A percentile compares a stretch with the other conserved stretches of the same genome.
Conservation (phyloP, 1,140 invertebrate genomes). For the Nephila pilipes region DNA sequence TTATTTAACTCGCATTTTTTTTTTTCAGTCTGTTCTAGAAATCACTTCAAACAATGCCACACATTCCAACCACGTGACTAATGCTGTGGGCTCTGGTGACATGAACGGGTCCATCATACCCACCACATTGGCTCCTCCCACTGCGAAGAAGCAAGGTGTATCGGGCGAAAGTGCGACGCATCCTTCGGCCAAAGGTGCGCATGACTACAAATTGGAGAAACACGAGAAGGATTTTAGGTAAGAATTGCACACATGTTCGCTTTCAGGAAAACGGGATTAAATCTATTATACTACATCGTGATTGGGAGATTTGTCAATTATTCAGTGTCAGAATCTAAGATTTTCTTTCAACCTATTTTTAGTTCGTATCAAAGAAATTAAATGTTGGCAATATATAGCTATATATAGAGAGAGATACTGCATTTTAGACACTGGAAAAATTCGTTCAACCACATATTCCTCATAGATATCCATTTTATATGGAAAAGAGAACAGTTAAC, state of each 20-base stretch:
- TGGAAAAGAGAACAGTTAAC: no score
- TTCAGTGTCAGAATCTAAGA: no score
- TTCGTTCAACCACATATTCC: no score
- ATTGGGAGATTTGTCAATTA: no score
- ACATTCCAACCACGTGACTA: background rate
- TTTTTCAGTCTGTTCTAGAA: slow-evolving; percentile 60
- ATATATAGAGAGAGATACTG: no score
- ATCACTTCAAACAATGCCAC: slow-evolving; percentile 36
- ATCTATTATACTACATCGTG: background rate
- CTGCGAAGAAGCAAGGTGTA: slow-evolving; percentile 87
- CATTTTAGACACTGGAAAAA: no score
- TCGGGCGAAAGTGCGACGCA: slow-evolving; percentile 84
- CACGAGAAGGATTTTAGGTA: slow-evolving; percentile 87
- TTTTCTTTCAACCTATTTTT: no score
- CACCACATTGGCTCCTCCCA: slow-evolving; percentile 31
- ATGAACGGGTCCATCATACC: background rate
- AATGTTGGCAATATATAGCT: no score
- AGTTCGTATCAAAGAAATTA: no score
- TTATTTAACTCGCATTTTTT: no score
- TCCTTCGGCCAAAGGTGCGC: background rate
- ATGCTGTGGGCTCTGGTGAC: background rate
- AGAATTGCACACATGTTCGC: background rate
- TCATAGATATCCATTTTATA: no score
- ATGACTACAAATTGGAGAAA: slow-evolving; percentile 81
- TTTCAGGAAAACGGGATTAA: background rate